Conservation (phyloP, 1,140 invertebrate species). For the Bemisia tabaci region DNA sequence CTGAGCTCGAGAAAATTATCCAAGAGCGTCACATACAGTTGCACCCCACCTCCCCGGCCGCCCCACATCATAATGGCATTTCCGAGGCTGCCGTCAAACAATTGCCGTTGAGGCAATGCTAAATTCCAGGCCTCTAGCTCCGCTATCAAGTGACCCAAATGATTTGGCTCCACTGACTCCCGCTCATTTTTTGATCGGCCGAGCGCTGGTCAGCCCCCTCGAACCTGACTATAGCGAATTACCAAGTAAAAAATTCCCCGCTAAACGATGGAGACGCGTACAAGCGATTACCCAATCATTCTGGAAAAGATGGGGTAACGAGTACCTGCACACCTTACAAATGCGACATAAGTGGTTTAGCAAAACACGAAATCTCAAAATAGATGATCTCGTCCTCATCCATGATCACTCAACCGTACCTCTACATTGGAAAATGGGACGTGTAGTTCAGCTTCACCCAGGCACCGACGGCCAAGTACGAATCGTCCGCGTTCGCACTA, state of each 20-base stretch:
- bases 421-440: slow-evolving; percentile 20
- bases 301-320: slow-evolving; percentile 11
- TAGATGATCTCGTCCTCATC: slow-evolving; percentile 1
- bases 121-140: slow-evolving; percentile 20
- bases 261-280: background rate
- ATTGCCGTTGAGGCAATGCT: slow-evolving; percentile 20
- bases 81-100: slow-evolving; percentile 31
- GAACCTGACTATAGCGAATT: background rate
- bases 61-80: slow-evolving; percentile 32
- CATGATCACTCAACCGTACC: slow-evolving; percentile 5
- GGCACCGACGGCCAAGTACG: slow-evolving; percentile 21
- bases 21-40: background rate
- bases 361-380: background rate
- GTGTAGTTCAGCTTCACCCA: slow-evolving; percentile 19
- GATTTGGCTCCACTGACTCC: slow-evolving; percentile 20
- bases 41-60: slow-evolving; percentile 22
- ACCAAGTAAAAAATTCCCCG: background rate
- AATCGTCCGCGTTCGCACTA: slow-evolving; percentile 22
- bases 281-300: background rate
- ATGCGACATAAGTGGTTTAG: slow-evolving; percentile 8
- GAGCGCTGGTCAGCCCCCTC: no score
- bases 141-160: slow-evolving; percentile 20
- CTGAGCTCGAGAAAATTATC: no score
- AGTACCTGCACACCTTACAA: slow-evolving; percentile 12
- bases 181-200: slow-evolving; percentile 23